These are phyloP conservation scores for Proteles cristata DNA, from an alignment of 2,113 vertebrate species.

Conservation along the genomic window DNA sequence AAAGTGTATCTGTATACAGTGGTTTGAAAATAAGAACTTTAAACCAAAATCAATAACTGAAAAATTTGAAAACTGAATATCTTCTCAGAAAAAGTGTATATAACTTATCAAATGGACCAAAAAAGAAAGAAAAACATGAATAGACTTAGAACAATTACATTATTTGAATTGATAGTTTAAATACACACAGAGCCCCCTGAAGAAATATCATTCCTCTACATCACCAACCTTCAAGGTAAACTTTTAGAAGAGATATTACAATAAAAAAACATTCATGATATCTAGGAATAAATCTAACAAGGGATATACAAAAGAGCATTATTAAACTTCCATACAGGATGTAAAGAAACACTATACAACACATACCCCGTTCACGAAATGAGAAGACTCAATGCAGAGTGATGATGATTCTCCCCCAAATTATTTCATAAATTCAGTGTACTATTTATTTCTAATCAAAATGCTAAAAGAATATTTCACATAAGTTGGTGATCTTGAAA, in stretches of 20 bases:
- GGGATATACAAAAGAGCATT: slow-evolving; percentile 1
- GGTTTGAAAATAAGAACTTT: neutral
- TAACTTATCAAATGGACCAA: neutral
- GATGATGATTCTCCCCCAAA: slow-evolving; percentile 12
- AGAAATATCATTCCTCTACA: neutral
- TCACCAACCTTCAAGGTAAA: neutral
- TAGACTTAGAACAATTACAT: neutral
- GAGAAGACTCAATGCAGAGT: neutral
- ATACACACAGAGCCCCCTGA: neutral
- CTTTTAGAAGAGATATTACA: slow-evolving; percentile 14
- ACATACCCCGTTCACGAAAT: neutral
- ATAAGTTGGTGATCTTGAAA: slow-evolving; percentile 44
- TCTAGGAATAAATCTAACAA: slow-evolving; percentile 53
- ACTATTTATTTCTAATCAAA: neutral
- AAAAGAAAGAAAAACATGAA: neutral
- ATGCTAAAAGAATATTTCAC: slow-evolving; percentile 44
- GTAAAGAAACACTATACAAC: slow-evolving; percentile 37
- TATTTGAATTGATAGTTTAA: slow-evolving; percentile 13
- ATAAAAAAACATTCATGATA: neutral
- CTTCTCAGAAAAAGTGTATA: neutral
- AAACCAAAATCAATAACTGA: neutral
- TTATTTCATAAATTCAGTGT: slow-evolving; percentile 40
- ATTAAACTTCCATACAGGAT: slow-evolving; percentile 25
- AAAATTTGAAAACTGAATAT: neutral
- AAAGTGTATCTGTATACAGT: neutral